A percentile compares a stretch with the other conserved stretches of the same genome.
Conservation (phyloP, 2,797 vertebrate genomes). For the Lacerta agilis region DNA sequence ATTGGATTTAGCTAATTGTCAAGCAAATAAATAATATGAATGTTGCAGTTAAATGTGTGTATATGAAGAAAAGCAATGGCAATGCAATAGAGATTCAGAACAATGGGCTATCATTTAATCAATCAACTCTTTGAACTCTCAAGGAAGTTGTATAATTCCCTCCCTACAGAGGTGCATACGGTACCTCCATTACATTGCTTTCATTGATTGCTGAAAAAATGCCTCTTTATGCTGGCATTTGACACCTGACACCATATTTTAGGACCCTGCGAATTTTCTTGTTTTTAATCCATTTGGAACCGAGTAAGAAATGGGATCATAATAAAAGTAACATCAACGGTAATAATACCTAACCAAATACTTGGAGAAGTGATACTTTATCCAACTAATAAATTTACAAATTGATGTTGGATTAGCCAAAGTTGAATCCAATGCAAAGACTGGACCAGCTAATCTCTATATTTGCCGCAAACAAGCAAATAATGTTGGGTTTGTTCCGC, state of each 20-base stretch:
- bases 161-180: too few relatives aligned
- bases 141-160: neutral
- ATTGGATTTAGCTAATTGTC: neutral
- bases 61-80: neutral
- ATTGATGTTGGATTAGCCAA: neutral
- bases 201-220: too few relatives aligned
- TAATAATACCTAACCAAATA: too few relatives aligned
- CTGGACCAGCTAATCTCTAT: neutral
- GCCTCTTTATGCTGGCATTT: too few relatives aligned
- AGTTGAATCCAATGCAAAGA: neutral
- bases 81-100: neutral
- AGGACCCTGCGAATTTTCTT: too few relatives aligned
- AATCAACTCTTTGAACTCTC: neutral
- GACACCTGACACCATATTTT: too few relatives aligned
- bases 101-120: neutral
- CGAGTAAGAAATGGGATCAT: too few relatives aligned
- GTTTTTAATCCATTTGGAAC: too few relatives aligned
- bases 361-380: too few relatives aligned
- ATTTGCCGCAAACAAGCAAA: neutral
- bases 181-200: too few relatives aligned
- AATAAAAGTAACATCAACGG: too few relatives aligned
- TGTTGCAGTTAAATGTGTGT: neutral
- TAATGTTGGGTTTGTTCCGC: neutral
- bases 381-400: neutral
- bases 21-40: neutral